These are phyloP conservation scores for Sarcophaga carnaria DNA, from an alignment of 2,888 invertebrate genomes.

Conservation along the genomic window DNA sequence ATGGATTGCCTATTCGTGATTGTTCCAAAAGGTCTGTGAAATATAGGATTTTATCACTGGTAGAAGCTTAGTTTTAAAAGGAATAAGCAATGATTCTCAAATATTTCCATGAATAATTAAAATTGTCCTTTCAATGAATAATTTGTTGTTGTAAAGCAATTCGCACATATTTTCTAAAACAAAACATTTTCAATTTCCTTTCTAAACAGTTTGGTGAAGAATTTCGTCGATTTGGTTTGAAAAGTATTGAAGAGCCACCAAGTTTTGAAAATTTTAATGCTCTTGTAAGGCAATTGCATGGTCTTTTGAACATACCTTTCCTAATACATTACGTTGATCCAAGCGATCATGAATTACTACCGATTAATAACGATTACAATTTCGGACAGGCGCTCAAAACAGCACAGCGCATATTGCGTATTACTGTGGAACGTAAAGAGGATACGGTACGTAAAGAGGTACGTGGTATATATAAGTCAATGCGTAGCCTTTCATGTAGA, in stretches of 20 bases:
- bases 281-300: conserved; percentile 91
- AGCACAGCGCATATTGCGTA: conserved; percentile 92
- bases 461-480: conserved; percentile 92
- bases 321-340: conserved; percentile 97
- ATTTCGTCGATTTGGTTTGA: conserved; percentile 96
- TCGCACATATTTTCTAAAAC: background rate
- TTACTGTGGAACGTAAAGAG: conserved; percentile 96
- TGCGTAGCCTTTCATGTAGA: conserved; percentile 89
- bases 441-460: conserved; percentile 85
- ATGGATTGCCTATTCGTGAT: no score
- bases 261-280: conserved; percentile 94
- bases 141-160: no score
- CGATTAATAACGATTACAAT: conserved; percentile 99
- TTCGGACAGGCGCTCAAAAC: conserved; percentile 93
- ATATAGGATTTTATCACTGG: no score
- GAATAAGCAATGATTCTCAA: no score
- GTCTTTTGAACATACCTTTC: conserved; percentile 92
- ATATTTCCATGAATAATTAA: no score
- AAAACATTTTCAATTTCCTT: background rate
- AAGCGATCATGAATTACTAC: conserved; percentile 96
- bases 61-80: no score
- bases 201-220: conserved; percentile 96
- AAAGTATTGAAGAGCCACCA: conserved; percentile 87
- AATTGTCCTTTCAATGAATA: no score
- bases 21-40: no score